Conservation (phyloP, 2,113 vertebrate genomes). For the Miniopterus natalensis region DNA sequence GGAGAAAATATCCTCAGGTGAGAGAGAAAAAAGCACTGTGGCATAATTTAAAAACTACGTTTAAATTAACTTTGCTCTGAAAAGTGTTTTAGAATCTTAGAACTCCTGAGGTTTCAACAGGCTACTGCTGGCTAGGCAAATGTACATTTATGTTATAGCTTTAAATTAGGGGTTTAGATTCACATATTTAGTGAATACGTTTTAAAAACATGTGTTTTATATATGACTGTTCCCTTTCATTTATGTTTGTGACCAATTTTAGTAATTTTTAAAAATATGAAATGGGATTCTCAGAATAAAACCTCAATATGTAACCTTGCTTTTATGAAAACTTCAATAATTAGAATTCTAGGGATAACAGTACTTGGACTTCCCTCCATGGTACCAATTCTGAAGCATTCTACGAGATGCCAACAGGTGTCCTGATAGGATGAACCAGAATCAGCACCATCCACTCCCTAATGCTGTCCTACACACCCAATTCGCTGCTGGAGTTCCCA, state of each 20-base stretch:
- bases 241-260: background rate
- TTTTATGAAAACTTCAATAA: background rate
- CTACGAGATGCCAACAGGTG: background rate
- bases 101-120: constrained; percentile 31
- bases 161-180: background rate
- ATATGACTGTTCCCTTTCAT: background rate
- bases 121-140: background rate
- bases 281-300: background rate
- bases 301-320: background rate
- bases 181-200: background rate
- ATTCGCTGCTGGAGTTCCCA: background rate
- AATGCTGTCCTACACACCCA: background rate
- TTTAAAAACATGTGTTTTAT: background rate
- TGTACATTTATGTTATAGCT: background rate
- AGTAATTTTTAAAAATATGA: background rate
- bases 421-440: background rate
- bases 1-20: no score
- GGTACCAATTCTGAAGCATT: background rate
- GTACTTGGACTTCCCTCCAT: background rate
- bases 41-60: background rate
- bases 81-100: constrained; percentile 23
- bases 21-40: no score
- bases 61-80: constrained; percentile 10
- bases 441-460: background rate
- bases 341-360: background rate